Evolutionary conservation across 2,888 invertebrate species (phyloP).

Genomic region (Liposcelis brunnea): DNA sequence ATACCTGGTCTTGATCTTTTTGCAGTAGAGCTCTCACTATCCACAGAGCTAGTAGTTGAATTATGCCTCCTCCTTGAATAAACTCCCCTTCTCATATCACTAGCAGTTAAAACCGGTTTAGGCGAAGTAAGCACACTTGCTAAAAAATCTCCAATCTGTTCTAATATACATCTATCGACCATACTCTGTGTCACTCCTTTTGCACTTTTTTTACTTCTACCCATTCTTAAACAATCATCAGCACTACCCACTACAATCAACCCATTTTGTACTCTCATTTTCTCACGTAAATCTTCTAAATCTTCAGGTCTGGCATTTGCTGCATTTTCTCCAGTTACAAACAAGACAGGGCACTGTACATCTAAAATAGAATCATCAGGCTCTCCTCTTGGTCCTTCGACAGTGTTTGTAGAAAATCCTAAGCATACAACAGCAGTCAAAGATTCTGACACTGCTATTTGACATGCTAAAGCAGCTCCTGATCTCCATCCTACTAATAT

Average conservation of each 20-base stretch:
- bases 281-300: conserved; percentile 56
- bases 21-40: too few species aligned
- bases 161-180: conserved; percentile 59
- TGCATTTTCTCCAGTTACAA: conserved; percentile 62
- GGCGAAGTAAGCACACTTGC: neutral
- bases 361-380: conserved; percentile 60
- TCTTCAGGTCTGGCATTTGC: conserved; percentile 48
- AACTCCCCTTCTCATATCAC: too few species aligned
- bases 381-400: conserved; percentile 53
- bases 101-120: neutral
- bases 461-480: conserved; percentile 56
- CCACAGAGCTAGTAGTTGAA: too few species aligned
- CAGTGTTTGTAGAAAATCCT: conserved; percentile 57
- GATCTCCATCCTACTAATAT: conserved; percentile 61
- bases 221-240: conserved; percentile 54
- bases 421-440: conserved; percentile 58
- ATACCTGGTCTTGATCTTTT: too few species aligned
- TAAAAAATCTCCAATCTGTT: conserved; percentile 20
- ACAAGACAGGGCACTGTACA: conserved; percentile 52
- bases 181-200: conserved; percentile 63
- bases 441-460: conserved; percentile 52
- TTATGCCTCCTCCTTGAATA: too few species aligned
- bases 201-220: conserved; percentile 46
- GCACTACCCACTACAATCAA: conserved; percentile 63
- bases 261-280: conserved; percentile 57